phyloP scores from a whole-genome alignment of 2,113 vertebrate genomes.

The Propithecus coquereli region DNA sequence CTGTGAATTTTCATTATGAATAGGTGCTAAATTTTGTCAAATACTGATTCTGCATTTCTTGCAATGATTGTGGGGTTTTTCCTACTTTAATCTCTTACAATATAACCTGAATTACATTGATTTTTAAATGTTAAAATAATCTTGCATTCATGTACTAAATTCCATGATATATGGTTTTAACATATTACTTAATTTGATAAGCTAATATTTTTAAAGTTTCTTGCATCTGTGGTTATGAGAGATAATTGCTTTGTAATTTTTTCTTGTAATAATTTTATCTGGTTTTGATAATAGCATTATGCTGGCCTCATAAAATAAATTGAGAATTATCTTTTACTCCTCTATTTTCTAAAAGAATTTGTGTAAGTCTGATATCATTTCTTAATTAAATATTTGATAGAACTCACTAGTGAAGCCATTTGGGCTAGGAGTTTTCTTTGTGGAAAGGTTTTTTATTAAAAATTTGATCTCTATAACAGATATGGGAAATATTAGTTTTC shows the following conservation, averaged over 20 bases:
- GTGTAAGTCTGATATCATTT: slow-evolving; percentile 28
- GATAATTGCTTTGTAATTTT: background rate
- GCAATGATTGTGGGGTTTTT: background rate
- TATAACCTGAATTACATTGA: background rate
- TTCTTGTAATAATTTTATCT: background rate
- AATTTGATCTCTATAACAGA: background rate
- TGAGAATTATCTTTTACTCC: slow-evolving; percentile 13
- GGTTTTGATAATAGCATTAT: slow-evolving; percentile 17
- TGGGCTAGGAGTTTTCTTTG: background rate
- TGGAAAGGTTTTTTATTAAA: slow-evolving; percentile 51
- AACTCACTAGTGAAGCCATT: slow-evolving; percentile 17
- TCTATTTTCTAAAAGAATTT: slow-evolving; percentile 16
- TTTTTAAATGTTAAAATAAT: background rate
- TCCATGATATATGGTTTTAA: background rate
- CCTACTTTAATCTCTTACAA: background rate
- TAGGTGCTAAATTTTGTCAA: background rate
- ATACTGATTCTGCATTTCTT: background rate
- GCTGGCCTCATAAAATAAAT: background rate
- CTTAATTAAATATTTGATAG: slow-evolving; percentile 26
- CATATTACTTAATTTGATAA: slow-evolving; percentile 37
- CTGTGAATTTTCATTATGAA: background rate
- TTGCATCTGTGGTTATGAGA: background rate
- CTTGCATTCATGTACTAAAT: background rate
- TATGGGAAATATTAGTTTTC: slow-evolving; percentile 8
- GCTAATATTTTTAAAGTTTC: slow-evolving; percentile 25